Evolutionary conservation across 2,888 invertebrate species (phyloP), one percentile per base, ranked within the genome.

Genomic region (Macrophya alboannulata): DNA sequence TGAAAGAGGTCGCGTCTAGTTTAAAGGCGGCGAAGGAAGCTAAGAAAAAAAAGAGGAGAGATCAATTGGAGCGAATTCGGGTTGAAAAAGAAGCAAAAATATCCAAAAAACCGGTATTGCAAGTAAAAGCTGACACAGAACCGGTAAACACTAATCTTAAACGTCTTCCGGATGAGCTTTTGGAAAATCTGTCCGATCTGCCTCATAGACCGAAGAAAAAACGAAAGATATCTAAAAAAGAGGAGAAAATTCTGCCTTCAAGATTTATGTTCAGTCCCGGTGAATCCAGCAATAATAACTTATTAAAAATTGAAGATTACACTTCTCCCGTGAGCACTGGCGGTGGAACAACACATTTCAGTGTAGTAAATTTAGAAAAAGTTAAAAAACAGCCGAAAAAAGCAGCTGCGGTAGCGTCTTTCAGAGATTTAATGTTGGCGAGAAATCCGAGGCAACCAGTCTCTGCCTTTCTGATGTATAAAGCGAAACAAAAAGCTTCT

Each of bases 271-370:
- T 88, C n/a, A 84, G 85, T 65, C 85, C 85, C 0, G 76, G 65
- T 8, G 55, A 65, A 21, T 68, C 84, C 6, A 65, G 85, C 1
- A 48, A 8, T 0, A 86, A 86, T 45, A 55, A 21, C 40, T 87
- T 8, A 9, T 43, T 87, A 3, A 71, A 86, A 1, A 85, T 88
- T 0, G 87, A 88, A 5, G 85, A 88, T n/a, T 72, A 31, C 17
- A 1, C 4, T 9, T 4, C 45, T 40, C 59, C 88, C 0, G 85
- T 89, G 0, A 92, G 91, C 85, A 86, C 86, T 4, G 85, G 83
- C 15, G 92, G 92, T 74, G 88, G 91, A 62, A 92, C 92, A 4
- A 92, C 92, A 0, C 81, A 90, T 40, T 93, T 93, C 72, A 82
- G 85, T 9, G 89, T 92, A 1, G 87, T 90, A 0, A 89, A 90